Evolutionary conservation across 2,113 vertebrate species (phyloP), one percentile per base, ranked within the genome.

Genomic region (Hypomesus transpacificus): DNA sequence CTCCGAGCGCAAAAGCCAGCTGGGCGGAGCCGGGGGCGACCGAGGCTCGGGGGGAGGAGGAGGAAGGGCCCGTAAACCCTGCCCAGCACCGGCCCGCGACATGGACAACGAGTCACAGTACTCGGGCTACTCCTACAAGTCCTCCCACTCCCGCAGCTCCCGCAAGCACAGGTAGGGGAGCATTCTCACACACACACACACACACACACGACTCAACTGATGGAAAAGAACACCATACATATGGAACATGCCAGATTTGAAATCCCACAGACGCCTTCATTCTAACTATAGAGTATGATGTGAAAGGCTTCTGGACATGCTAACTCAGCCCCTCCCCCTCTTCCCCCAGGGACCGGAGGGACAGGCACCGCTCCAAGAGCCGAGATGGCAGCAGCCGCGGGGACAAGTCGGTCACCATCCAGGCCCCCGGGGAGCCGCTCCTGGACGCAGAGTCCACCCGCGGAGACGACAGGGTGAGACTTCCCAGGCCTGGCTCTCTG

Each of bases 31-130:
- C 89, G 82, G 73, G 86, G 91, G 88, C 89, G 89, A 60, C 66
- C 87, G 75, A 85, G 86, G 77, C 89, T 87, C 82, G 87, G 92
- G 90, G 83, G 92, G 50, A 84, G 91, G 22, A 77, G 88, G 22
- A 77, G 88, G 86, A 73, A 83, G 91, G 84, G 86, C 91, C 82
- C 92, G 78, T 78, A 93, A 93, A 84, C 89, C 88, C 90, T 82
- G 90, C 51, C 92, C 92, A 84, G 92, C 92, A 84, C 90, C 3
- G 87, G 91, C 77, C 79, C 78, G 85, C 81, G 89, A 90, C 82
- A 98, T 98, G 96, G 96, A 98, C 85, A 97, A 95, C 64, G 96
- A 97, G 90, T 98, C 96, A 0, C 95, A 96, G 60, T 98, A 97
- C 75, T 97, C 95, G 1, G 95, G 95, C 0, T 96, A 97, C 59